phyloP scores from a whole-genome alignment of 2,113 vertebrate species.

The Calidris pygmaea region DNA sequence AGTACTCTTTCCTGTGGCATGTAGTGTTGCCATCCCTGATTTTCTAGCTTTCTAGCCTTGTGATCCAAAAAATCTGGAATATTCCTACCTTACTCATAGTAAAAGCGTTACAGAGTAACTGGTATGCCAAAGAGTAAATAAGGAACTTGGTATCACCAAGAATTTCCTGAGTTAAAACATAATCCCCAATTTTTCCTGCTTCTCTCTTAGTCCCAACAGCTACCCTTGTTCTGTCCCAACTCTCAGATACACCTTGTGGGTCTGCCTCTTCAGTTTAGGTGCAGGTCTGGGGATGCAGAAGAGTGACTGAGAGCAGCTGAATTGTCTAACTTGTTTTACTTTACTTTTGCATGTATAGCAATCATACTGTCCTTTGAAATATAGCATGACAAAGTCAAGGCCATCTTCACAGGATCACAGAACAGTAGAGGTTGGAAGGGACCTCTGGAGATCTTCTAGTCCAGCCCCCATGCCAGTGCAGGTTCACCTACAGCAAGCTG shows the following conservation, averaged over 20 bases:
- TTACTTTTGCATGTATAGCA: background rate
- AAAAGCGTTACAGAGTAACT: background rate
- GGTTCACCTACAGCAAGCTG: background rate
- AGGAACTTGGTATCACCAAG: background rate
- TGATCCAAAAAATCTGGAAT: background rate
- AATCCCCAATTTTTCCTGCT: background rate
- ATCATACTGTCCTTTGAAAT: constrained; percentile 8
- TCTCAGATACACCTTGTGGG: background rate
- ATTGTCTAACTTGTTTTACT: background rate
- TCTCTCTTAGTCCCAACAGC: background rate
- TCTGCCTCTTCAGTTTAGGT: background rate
- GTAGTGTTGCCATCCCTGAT: background rate
- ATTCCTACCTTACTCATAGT: background rate
- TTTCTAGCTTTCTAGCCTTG: background rate
- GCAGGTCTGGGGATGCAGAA: background rate
- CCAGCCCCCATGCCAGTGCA: background rate
- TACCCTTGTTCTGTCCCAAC: background rate
- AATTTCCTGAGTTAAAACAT: background rate
- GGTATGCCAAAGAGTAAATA: background rate
- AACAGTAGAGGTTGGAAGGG: background rate
- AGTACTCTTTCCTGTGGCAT: background rate
- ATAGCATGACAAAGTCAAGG: background rate
- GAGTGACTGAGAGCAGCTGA: background rate
- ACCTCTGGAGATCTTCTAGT: background rate
- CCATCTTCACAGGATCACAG: background rate